These are phyloP conservation scores for Morone saxatilis DNA, from an alignment of 2,113 vertebrate genomes.

Conservation along the genomic window DNA sequence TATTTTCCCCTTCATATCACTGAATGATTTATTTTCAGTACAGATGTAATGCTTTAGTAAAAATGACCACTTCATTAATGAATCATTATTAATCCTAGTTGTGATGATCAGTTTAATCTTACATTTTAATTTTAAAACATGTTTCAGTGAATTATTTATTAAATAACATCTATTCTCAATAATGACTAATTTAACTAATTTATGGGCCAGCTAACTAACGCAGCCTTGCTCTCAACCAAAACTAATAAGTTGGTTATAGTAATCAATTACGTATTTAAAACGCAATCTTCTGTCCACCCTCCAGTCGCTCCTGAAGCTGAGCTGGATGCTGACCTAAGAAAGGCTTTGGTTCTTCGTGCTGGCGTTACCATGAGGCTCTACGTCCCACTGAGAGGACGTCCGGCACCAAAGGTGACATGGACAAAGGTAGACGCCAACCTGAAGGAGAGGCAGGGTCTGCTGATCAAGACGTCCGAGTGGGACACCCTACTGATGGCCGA, in stretches of 20 bases:
- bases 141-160: neutral
- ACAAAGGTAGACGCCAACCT: slow-evolving; percentile 92
- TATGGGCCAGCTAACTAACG: neutral
- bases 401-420: slow-evolving; percentile 95
- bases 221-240: neutral
- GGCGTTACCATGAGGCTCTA: slow-evolving; percentile 98
- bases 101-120: neutral
- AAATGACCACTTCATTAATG: too few species aligned
- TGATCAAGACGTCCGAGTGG: slow-evolving; percentile 95
- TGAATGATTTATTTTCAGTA: neutral
- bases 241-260: neutral
- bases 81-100: neutral
- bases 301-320: slow-evolving; percentile 96
- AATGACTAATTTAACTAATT: neutral
- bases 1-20: neutral
- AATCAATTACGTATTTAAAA: neutral
- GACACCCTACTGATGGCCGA: slow-evolving; percentile 94
- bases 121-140: neutral
- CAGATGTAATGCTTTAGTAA: neutral
- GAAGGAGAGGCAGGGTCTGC: slow-evolving; percentile 91
- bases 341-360: slow-evolving; percentile 93
- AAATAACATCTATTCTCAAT: neutral
- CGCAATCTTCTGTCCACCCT: neutral
- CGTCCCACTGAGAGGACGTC: slow-evolving; percentile 95
- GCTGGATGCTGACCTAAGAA: slow-evolving; percentile 95